Evolutionary conservation across 2,888 invertebrate species (phyloP).

Genomic region (Ganaspis brasiliensis): DNA sequence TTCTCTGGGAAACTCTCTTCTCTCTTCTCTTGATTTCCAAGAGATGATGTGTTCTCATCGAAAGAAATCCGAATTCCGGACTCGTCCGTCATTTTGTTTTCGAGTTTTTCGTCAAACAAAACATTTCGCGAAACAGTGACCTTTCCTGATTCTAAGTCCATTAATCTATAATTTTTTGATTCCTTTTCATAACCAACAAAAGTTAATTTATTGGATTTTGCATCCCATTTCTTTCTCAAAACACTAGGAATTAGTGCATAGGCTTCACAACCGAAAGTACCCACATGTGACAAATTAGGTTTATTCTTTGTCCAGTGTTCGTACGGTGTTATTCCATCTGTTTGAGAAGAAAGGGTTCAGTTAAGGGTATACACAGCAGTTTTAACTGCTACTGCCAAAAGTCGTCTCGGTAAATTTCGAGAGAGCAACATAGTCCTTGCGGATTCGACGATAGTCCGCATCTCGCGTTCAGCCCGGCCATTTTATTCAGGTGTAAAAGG

Average conservation of each 20-base stretch:
- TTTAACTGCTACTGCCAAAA: slow-evolving; percentile 59
- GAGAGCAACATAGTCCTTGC: slow-evolving; percentile 45
- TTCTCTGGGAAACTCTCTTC: too few species aligned
- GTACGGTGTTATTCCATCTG: slow-evolving; percentile 44
- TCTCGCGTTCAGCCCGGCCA: slow-evolving; percentile 18
- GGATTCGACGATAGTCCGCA: not conserved
- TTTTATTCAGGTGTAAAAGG: slow-evolving; percentile 19
- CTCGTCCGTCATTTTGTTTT: too few species aligned
- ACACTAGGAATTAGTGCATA: too few species aligned
- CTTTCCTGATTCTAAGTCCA: too few species aligned
- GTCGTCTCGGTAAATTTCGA: slow-evolving; percentile 24
- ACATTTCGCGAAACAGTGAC: too few species aligned
- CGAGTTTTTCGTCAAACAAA: too few species aligned
- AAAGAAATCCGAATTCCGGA: too few species aligned
- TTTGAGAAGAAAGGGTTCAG: slow-evolving; percentile 44
- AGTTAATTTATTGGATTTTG: too few species aligned
- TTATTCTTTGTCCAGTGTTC: slow-evolving; percentile 54
- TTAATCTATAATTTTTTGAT: not conserved
- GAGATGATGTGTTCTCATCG: too few species aligned
- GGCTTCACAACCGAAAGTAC: slow-evolving; percentile 48
- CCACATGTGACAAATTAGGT: slow-evolving; percentile 53
- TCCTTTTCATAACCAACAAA: too few species aligned
- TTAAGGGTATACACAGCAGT: slow-evolving; percentile 49
- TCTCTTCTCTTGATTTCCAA: too few species aligned
- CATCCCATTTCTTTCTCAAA: too few species aligned